These are phyloP conservation scores for Nestor notabilis DNA, from an alignment of 2,113 vertebrate genomes.

Conservation along the genomic window DNA sequence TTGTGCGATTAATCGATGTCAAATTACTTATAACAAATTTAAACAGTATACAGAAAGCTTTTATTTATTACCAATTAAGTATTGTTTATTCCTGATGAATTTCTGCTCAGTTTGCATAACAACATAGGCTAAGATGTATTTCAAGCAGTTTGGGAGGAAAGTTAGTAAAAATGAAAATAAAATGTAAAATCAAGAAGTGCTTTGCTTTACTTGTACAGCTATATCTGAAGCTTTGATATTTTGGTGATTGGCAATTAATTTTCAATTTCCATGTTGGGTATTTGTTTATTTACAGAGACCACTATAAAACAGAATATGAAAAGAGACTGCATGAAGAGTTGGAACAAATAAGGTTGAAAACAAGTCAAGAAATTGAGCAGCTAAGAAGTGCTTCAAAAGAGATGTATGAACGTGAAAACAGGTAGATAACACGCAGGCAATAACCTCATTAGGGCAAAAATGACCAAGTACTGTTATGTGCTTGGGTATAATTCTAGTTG, in stretches of 20 bases:
- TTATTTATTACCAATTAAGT: background rate
- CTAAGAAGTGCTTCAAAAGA: constrained; percentile 91
- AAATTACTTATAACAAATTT: background rate
- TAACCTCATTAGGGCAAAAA: background rate
- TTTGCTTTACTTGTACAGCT: background rate
- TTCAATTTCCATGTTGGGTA: background rate
- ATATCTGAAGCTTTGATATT: background rate
- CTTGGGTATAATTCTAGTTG: background rate
- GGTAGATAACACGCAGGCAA: constrained; percentile 73
- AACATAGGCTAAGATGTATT: background rate
- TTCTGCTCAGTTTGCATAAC: background rate
- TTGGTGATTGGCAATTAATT: background rate
- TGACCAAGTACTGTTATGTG: background rate
- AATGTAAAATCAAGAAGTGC: background rate
- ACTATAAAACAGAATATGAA: constrained; percentile 94
- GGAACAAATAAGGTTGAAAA: constrained; percentile 91
- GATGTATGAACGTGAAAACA: constrained; percentile 98
- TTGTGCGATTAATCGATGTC: background rate
- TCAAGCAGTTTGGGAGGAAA: background rate
- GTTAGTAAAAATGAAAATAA: background rate
- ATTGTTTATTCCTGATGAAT: background rate
- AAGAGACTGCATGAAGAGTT: constrained; percentile 88
- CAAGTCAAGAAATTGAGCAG: constrained; percentile 91
- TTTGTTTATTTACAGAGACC: constrained; percentile 81
- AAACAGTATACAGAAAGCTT: background rate